A percentile compares a stretch with the other conserved stretches of the same genome.
Evolutionary conservation across 2,888 invertebrate genomes (phyloP).

Genomic region (Ctena decussata): DNA sequence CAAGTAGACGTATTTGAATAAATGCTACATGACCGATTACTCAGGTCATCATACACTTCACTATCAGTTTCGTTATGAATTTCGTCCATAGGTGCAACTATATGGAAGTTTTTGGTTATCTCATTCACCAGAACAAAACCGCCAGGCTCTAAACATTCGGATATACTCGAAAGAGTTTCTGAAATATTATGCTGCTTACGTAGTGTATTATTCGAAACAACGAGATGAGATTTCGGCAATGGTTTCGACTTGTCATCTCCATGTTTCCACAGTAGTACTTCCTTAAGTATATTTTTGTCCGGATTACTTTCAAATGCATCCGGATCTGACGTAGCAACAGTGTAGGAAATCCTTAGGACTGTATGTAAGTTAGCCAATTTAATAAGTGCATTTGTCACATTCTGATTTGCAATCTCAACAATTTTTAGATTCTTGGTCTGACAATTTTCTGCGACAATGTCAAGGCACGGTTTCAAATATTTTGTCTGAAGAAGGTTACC

Average conservation of each 20-base stretch:
- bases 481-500: slow-evolving; percentile 45
- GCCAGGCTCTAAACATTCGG: slow-evolving; percentile 89
- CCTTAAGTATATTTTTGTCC: slow-evolving; percentile 81
- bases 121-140: slow-evolving; percentile 87
- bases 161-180: slow-evolving; percentile 71
- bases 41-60: slow-evolving; percentile 37
- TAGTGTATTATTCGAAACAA: slow-evolving; percentile 79
- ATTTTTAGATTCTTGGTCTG: slow-evolving; percentile 64
- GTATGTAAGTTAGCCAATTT: neutral
- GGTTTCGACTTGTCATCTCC: slow-evolving; percentile 86
- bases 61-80: slow-evolving; percentile 45
- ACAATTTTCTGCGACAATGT: slow-evolving; percentile 90
- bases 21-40: slow-evolving; percentile 60
- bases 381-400: neutral
- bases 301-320: neutral
- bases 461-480: slow-evolving; percentile 88
- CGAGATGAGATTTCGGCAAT: slow-evolving; percentile 76
- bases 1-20: slow-evolving; percentile 75
- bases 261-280: slow-evolving; percentile 90
- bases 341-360: neutral
- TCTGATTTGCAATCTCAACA: neutral
- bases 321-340: neutral
- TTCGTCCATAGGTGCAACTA: slow-evolving; percentile 74
- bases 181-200: slow-evolving; percentile 73
- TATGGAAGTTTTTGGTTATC: slow-evolving; percentile 84